Evolutionary conservation across 2,888 invertebrate species (phyloP).

Genomic region (Acanthosoma haemorrhoidale): DNA sequence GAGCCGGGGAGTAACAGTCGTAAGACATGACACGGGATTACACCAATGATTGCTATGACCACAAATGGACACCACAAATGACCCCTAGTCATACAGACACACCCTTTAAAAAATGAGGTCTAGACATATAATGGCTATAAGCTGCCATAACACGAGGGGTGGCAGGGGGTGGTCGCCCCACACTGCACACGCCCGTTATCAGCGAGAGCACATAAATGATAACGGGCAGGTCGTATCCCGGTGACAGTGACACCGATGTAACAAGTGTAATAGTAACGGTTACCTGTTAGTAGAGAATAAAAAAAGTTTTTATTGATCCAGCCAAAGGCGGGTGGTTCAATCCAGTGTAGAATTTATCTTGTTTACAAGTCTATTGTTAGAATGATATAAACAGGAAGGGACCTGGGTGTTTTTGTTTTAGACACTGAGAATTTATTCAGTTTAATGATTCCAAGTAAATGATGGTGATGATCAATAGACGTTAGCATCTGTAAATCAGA

Average conservation of each 20-base stretch:
- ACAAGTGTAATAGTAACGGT: not conserved
- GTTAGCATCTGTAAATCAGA: no score
- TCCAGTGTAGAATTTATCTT: no score
- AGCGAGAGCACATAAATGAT: conserved; percentile 5
- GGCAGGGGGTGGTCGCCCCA: not conserved
- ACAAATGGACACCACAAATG: not conserved
- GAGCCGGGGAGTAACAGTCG: not conserved
- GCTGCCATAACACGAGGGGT: conserved; percentile 1
- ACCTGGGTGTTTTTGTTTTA: no score
- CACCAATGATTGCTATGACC: not conserved
- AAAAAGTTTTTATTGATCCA: no score
- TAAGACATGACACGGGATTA: not conserved
- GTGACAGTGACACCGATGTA: not conserved
- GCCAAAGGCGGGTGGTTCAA: no score
- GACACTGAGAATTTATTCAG: no score
- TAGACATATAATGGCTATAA: conserved; percentile 7
- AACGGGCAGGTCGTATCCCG: not conserved
- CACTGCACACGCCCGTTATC: not conserved
- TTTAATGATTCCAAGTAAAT: no score
- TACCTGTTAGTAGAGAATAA: no score
- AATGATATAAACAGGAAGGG: no score
- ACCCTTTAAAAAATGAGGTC: not conserved
- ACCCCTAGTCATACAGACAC: no score
- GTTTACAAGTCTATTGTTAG: no score
- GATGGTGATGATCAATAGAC: no score